Conservation (phyloP, 2,113 vertebrate genomes). For the Heliornis fulica region DNA sequence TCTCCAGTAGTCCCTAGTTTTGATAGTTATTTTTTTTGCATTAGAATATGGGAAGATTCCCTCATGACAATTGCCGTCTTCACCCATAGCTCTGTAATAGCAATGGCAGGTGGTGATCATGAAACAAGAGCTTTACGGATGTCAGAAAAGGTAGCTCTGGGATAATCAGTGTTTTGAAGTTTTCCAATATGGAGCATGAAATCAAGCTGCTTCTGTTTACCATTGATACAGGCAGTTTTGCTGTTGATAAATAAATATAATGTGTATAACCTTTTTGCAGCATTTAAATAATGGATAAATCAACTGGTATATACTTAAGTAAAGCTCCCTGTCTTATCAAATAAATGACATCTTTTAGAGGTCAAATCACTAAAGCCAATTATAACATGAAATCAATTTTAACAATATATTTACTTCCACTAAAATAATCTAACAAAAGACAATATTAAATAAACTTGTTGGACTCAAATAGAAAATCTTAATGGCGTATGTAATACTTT, state of each 20-base stretch:
- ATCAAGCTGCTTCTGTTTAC: constrained; percentile 68
- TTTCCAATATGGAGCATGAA: constrained; percentile 13
- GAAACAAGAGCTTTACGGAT: constrained; percentile 29
- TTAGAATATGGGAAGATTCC: background rate
- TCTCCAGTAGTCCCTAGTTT: background rate
- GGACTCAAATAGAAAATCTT: background rate
- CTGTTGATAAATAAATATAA: constrained; percentile 23
- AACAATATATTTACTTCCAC: background rate
- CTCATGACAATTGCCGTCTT: background rate
- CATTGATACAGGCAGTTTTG: constrained; percentile 3
- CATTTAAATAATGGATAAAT: background rate
- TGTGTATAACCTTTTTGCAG: background rate
- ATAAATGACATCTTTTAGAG: background rate
- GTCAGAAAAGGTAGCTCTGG: constrained; percentile 20
- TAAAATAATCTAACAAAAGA: background rate
- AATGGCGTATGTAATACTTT: background rate
- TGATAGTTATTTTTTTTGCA: background rate
- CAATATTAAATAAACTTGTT: background rate
- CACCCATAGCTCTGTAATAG: background rate
- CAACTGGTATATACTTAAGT: background rate
- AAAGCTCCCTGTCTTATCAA: background rate
- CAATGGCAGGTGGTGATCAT: constrained; percentile 45
- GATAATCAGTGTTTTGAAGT: constrained; percentile 57
- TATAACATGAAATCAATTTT: background rate
- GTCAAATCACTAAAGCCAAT: background rate